Percentiles rank a stretch among this genome's conserved stretches.
phyloP scores from a whole-genome alignment of 2,113 vertebrate genomes.

The Callithrix jacchus region DNA sequence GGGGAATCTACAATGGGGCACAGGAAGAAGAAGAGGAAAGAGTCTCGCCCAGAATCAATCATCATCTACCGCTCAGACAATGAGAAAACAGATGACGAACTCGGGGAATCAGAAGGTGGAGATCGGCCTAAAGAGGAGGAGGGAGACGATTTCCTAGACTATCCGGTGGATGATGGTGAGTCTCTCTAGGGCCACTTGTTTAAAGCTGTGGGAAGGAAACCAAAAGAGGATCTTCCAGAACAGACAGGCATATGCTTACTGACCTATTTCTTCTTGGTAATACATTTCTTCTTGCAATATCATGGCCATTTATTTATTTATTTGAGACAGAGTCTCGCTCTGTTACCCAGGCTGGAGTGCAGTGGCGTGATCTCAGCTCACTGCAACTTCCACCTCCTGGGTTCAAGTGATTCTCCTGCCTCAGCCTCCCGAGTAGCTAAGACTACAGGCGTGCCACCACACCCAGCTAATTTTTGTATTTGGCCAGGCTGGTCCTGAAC shows the following conservation, averaged over 20 bases:
- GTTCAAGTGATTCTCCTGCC: too few species aligned
- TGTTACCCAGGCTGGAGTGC: too few species aligned
- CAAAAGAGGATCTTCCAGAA: not conserved
- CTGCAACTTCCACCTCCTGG: too few species aligned
- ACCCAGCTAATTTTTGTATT: too few species aligned
- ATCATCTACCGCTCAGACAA: conserved; percentile 94
- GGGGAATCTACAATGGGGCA: conserved; percentile 89
- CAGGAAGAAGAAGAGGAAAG: conserved; percentile 90
- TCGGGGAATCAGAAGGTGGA: conserved; percentile 86
- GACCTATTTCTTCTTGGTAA: not conserved
- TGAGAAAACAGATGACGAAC: conserved; percentile 89
- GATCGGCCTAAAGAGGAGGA: conserved; percentile 88
- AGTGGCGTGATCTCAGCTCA: too few species aligned
- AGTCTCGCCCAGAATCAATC: conserved; percentile 94
- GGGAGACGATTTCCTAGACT: conserved; percentile 93
- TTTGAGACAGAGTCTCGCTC: too few species aligned
- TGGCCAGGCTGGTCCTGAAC: too few species aligned
- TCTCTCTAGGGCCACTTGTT: not conserved
- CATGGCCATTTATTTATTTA: not conserved
- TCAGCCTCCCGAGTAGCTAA: too few species aligned
- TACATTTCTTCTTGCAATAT: not conserved
- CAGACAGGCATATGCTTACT: not conserved
- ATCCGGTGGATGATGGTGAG: conserved; percentile 90
- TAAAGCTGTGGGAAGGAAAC: not conserved
- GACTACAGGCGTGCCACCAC: too few species aligned